Evolutionary conservation across 2,888 invertebrate genomes (phyloP).

Genomic region (Volucella bombylans): DNA sequence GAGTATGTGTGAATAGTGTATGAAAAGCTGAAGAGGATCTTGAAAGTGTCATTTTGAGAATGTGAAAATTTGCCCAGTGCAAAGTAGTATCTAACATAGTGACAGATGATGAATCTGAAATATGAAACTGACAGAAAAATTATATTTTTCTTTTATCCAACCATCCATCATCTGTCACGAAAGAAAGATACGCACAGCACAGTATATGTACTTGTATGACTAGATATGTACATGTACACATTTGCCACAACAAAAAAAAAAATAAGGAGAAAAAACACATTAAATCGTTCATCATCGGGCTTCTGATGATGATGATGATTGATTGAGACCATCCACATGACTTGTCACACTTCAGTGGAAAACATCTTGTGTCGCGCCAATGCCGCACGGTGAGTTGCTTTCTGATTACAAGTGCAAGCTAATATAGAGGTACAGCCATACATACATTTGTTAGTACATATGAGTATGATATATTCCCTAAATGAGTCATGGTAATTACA

Average conservation of each 20-base stretch:
- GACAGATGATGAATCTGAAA: slow-evolving; percentile 60
- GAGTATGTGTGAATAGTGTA: slow-evolving; percentile 6
- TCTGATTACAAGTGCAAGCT: slow-evolving; percentile 29
- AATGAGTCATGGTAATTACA: slow-evolving; percentile 54
- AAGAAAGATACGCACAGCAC: slow-evolving; percentile 22
- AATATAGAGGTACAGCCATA: background rate
- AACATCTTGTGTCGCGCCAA: slow-evolving; percentile 40
- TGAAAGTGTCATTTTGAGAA: slow-evolving; percentile 44
- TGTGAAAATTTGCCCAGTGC: slow-evolving; percentile 39
- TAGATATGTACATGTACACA: background rate
- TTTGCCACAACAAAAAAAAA: slow-evolving; percentile 4
- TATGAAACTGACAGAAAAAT: slow-evolving; percentile 56
- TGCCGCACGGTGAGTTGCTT: slow-evolving; percentile 11
- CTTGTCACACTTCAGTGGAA: slow-evolving; percentile 59
- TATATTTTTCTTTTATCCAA: slow-evolving; percentile 45
- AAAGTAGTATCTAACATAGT: slow-evolving; percentile 35
- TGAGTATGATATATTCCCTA: slow-evolving; percentile 8
- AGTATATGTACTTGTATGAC: background rate
- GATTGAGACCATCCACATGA: slow-evolving; percentile 63
- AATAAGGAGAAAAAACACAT: slow-evolving; percentile 37
- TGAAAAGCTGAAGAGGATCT: slow-evolving; percentile 29
- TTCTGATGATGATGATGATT: slow-evolving; percentile 58
- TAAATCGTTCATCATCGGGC: slow-evolving; percentile 60
- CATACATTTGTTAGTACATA: too few species aligned
- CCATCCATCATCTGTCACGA: slow-evolving; percentile 59